Percentiles rank a stretch among this genome's conserved stretches.
These are phyloP conservation scores for Xiphydria camelus DNA, from an alignment of 2,888 invertebrate species.

Conservation along the genomic window DNA sequence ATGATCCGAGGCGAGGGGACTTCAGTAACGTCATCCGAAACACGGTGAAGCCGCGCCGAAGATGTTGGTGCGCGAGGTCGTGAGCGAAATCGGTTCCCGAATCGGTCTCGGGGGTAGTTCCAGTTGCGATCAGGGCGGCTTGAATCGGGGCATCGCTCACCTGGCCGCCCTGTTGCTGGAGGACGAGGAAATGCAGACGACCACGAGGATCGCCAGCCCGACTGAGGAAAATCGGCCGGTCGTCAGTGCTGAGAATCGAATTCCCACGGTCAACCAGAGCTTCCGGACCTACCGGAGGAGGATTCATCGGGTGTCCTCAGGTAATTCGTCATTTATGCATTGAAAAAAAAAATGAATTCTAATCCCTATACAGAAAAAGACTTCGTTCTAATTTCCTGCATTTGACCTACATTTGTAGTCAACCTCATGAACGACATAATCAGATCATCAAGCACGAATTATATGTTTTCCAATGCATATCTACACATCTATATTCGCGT, in stretches of 20 bases:
- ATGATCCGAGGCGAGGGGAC: too few species aligned
- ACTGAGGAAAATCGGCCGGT: conserved; percentile 10
- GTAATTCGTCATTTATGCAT: background rate
- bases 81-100: conserved; percentile 13
- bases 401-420: too few species aligned
- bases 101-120: conserved; percentile 11
- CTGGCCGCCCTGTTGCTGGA: conserved; percentile 11
- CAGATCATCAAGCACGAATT: too few species aligned
- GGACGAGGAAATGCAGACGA: conserved; percentile 5
- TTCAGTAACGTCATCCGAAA: too few species aligned
- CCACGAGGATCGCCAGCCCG: conserved; percentile 2
- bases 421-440: too few species aligned
- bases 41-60: too few species aligned
- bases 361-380: too few species aligned
- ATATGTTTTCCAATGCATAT: too few species aligned
- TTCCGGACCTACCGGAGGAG: conserved; percentile 1
- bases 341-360: conserved; percentile 7
- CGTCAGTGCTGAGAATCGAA: conserved; percentile 8
- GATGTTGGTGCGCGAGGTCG: conserved; percentile 16
- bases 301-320: background rate
- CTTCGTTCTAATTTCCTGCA: too few species aligned
- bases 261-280: conserved; percentile 11
- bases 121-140: conserved; percentile 6
- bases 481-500: too few species aligned
- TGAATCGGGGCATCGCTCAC: conserved; percentile 10